phyloP scores from a whole-genome alignment of 2,888 invertebrate genomes.

The Darwinula stevensoni region DNA sequence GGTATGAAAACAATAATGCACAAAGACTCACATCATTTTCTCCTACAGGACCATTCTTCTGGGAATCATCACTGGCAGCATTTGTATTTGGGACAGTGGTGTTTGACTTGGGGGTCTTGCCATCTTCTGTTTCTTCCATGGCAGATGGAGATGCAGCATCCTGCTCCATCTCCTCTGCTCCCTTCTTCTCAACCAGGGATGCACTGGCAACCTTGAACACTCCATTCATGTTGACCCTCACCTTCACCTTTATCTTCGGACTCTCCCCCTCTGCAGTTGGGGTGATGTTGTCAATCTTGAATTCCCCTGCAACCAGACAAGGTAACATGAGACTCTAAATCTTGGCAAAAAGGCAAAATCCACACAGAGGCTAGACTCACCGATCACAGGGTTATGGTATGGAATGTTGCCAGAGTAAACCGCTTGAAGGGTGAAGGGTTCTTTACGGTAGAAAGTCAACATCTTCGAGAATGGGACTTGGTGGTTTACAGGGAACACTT shows the following conservation, averaged over 20 bases:
- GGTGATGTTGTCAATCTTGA: conserved; percentile 24
- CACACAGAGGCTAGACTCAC: conserved; percentile 20
- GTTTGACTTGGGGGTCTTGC: neutral
- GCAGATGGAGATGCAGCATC: too few relatives aligned
- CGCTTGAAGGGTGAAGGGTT: conserved; percentile 59
- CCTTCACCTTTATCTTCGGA: conserved; percentile 88
- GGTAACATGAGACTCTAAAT: conserved; percentile 1
- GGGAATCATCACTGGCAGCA: too few relatives aligned
- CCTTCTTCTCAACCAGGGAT: conserved; percentile 23
- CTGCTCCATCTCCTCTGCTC: conserved; percentile 14
- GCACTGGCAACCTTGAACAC: conserved; percentile 66
- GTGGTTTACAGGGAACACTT: conserved; percentile 71
- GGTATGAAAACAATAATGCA: too few relatives aligned
- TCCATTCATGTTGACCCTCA: conserved; percentile 74
- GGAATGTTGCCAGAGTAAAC: conserved; percentile 42
- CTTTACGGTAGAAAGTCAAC: conserved; percentile 66
- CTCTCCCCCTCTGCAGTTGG: conserved; percentile 63
- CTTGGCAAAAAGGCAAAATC: neutral
- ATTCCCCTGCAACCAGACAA: conserved; percentile 15
- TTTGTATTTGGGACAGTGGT: too few relatives aligned
- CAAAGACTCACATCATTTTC: too few relatives aligned
- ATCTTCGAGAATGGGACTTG: conserved; percentile 74
- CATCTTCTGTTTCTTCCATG: conserved; percentile 5
- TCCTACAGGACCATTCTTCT: too few relatives aligned
- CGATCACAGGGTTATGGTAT: conserved; percentile 44